Percentiles rank a stretch among this genome's conserved stretches.
Conservation (phyloP, 2,888 invertebrate genomes). For the Macrophya alboannulata region DNA sequence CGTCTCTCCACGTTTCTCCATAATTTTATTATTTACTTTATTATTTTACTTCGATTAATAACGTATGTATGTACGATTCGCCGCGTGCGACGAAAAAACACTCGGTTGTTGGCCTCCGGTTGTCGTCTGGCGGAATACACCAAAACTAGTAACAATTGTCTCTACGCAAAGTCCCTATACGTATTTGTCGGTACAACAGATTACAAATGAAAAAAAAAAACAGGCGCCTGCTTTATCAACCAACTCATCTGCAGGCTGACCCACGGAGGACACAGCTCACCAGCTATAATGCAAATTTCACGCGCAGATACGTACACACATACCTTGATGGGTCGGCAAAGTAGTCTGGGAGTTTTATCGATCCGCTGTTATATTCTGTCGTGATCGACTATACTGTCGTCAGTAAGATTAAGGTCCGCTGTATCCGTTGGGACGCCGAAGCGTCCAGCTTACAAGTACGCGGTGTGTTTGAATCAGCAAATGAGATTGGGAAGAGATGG, state of each 20-base stretch:
- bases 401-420: no score
- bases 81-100: conserved; percentile 29
- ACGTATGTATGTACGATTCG: background rate
- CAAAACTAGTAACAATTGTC: background rate
- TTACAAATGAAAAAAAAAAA: background rate
- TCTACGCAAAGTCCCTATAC: background rate
- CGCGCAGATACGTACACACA: no score
- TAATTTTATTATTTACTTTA: conserved; percentile 55
- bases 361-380: no score
- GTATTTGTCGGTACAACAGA: background rate
- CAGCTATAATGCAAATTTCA: no score
- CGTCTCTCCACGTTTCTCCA: conserved; percentile 71
- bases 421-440: no score
- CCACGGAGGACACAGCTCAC: no score
- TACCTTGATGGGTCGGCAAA: no score
- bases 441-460: no score
- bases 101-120: background rate
- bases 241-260: background rate
- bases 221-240: background rate
- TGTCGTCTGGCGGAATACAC: background rate
- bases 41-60: background rate
- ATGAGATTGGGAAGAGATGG: no score
- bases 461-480: no score
- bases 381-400: no score
- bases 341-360: no score